phyloP scores from a whole-genome alignment of 2,797 vertebrate species.

The Cygnus olor region DNA sequence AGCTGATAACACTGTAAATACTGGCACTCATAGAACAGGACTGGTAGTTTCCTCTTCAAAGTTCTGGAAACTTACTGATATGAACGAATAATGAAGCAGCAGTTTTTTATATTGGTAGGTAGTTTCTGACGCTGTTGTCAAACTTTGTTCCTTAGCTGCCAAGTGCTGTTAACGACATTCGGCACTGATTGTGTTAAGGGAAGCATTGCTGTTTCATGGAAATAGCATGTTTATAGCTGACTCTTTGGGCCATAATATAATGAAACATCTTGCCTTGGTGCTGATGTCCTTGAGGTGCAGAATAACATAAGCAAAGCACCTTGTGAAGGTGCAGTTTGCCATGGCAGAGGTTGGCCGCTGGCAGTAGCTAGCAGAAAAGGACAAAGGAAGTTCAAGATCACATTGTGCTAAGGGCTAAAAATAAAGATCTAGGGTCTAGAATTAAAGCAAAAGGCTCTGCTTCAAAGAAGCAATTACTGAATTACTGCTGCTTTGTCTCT shows the following conservation, averaged over 20 bases:
- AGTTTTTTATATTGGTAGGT: rapidly evolving
- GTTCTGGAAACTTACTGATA: neutral
- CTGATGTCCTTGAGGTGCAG: neutral
- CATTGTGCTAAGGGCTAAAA: neutral
- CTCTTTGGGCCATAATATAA: neutral
- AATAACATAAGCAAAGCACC: neutral
- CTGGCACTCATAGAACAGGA: neutral
- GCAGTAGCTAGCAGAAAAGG: neutral
- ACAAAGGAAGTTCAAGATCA: neutral
- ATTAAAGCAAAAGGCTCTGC: neutral
- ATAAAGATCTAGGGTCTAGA: neutral
- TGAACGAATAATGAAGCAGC: neutral
- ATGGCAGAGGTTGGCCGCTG: neutral
- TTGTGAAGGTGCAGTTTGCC: neutral
- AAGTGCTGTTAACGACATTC: neutral
- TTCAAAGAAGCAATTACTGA: neutral
- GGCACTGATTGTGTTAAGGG: neutral
- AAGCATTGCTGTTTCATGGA: neutral
- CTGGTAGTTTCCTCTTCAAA: neutral
- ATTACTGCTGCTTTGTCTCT: neutral
- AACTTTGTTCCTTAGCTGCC: neutral
- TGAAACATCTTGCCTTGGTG: neutral
- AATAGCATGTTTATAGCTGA: neutral
- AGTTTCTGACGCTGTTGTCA: neutral
- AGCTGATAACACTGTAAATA: constrained; percentile 21